phyloP scores from a whole-genome alignment of 1,140 invertebrate species.

The Lucilia cuprina region DNA sequence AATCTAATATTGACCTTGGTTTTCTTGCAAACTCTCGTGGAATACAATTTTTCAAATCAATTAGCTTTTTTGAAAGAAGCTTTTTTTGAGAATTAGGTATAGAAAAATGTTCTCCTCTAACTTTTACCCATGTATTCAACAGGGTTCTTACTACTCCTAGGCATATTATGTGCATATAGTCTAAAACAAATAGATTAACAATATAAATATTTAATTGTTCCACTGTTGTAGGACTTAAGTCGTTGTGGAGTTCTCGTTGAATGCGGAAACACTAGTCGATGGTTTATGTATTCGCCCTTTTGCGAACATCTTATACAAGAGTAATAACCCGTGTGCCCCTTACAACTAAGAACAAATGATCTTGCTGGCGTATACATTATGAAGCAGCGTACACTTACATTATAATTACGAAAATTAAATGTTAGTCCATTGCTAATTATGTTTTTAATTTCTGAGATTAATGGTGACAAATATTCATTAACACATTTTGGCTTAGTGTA shows the following conservation, averaged over 20 bases:
- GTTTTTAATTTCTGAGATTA: not conserved
- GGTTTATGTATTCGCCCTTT: constrained; percentile 14
- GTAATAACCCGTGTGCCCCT: constrained; percentile 5
- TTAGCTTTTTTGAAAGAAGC: not conserved
- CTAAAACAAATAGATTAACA: constrained; percentile 16
- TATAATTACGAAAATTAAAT: not conserved
- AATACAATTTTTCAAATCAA: not conserved
- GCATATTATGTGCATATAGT: constrained; percentile 41
- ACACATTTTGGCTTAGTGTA: not conserved
- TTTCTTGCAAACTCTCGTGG: constrained; percentile 38
- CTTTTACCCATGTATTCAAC: constrained; percentile 39
- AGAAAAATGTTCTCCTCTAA: constrained; percentile 35
- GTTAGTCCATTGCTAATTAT: not conserved
- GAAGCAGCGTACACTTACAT: too few relatives aligned
- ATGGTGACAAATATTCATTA: not conserved
- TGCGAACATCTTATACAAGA: constrained; percentile 15
- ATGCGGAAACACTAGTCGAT: constrained; percentile 40
- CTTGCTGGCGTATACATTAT: not conserved
- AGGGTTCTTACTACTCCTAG: constrained; percentile 34
- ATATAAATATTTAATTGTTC: constrained; percentile 40
- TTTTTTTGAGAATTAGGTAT: not conserved
- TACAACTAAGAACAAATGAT: not conserved
- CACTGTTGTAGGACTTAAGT: constrained; percentile 18
- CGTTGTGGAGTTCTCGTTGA: constrained; percentile 41
- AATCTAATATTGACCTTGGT: constrained; percentile 38